These are phyloP conservation scores for Pygoscelis antarcticus DNA, from an alignment of 2,113 vertebrate species.

Conservation along the genomic window DNA sequence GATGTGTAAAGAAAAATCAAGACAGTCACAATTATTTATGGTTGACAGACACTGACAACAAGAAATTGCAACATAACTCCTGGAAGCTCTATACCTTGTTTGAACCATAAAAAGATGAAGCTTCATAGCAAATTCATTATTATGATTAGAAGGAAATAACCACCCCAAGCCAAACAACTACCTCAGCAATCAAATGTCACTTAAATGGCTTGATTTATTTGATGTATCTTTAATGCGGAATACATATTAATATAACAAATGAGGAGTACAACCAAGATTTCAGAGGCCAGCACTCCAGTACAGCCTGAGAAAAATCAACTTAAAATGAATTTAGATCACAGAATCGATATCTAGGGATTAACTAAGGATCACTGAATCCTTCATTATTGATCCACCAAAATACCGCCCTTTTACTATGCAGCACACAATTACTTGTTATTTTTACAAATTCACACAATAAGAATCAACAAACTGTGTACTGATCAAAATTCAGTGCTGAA, in stretches of 20 bases:
- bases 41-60: slow-evolving; percentile 55
- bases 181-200: neutral
- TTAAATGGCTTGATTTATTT: neutral
- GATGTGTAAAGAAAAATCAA: slow-evolving; percentile 48
- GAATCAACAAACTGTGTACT: slow-evolving; percentile 9
- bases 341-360: slow-evolving; percentile 65
- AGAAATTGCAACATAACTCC: slow-evolving; percentile 38
- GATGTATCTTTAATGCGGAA: neutral
- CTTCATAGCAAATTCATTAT: slow-evolving; percentile 34
- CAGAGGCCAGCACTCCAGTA: neutral
- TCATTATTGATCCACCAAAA: slow-evolving; percentile 62
- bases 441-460: slow-evolving; percentile 51
- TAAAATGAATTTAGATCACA: slow-evolving; percentile 69
- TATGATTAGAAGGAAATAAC: slow-evolving; percentile 27
- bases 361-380: slow-evolving; percentile 68
- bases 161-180: slow-evolving; percentile 8
- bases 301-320: slow-evolving; percentile 62
- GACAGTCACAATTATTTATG: slow-evolving; percentile 55
- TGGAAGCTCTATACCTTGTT: neutral
- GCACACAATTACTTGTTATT: slow-evolving; percentile 28
- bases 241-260: slow-evolving; percentile 12
- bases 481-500: slow-evolving; percentile 45
- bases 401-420: slow-evolving; percentile 20
- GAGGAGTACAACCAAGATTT: neutral
- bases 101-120: slow-evolving; percentile 49